Evolutionary conservation across 2,888 invertebrate species (phyloP).

Genomic region (Steinernema carpocapsae): DNA sequence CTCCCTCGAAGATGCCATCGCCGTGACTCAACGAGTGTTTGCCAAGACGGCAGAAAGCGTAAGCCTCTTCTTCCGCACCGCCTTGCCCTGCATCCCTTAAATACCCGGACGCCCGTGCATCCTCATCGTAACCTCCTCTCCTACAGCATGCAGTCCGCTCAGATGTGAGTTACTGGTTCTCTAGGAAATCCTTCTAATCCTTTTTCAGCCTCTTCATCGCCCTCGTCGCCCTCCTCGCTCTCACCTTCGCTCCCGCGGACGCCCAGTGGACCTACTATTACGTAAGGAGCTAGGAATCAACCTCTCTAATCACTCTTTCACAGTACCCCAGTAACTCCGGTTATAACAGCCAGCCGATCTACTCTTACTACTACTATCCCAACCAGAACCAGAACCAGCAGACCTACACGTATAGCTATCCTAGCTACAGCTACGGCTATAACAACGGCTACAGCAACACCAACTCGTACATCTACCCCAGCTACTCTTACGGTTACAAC

Average conservation of each 20-base stretch:
- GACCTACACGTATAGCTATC: neutral
- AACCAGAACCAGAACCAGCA: neutral
- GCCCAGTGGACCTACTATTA: constrained; percentile 27
- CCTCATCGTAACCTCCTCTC: neutral
- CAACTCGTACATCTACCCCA: constrained; percentile 4
- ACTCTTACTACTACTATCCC: constrained; percentile 9
- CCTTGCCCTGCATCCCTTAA: neutral
- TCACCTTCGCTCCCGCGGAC: constrained; percentile 6
- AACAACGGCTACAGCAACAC: constrained; percentile 21
- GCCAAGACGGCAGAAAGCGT: neutral
- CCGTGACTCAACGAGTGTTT: constrained; percentile 23
- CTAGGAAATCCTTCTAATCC: neutral
- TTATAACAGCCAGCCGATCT: constrained; percentile 4
- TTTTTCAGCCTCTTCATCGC: neutral
- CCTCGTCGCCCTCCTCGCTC: constrained; percentile 9
- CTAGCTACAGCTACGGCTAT: neutral
- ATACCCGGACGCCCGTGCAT: neutral
- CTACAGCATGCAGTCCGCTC: constrained; percentile 4
- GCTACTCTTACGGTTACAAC: neutral
- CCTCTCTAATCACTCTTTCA: neutral
- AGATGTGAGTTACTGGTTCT: neutral
- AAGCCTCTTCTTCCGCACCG: neutral
- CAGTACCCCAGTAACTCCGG: neutral
- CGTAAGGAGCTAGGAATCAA: neutral
- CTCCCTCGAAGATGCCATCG: neutral